phyloP scores from a whole-genome alignment of 2,888 invertebrate genomes.

The Schizotus pectinicornis region DNA sequence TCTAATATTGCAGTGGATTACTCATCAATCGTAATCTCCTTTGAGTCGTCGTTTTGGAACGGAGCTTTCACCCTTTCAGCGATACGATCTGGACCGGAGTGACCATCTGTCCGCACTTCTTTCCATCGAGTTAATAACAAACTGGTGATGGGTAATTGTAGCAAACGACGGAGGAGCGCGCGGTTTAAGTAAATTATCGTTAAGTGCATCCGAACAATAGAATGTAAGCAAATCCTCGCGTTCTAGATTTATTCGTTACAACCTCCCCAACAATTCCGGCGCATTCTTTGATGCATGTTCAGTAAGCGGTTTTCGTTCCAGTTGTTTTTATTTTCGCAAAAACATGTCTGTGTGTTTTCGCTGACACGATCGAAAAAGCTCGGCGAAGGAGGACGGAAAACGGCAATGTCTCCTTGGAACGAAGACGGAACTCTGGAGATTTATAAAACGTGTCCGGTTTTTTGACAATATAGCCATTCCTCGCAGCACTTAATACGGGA shows the following conservation, averaged over 20 bases:
- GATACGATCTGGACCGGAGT: slow-evolving; percentile 6
- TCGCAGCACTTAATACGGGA: slow-evolving; percentile 44
- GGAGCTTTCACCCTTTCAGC: slow-evolving; percentile 1
- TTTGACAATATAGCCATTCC: slow-evolving; percentile 44
- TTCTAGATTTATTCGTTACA: slow-evolving; percentile 49
- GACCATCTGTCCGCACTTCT: slow-evolving; percentile 12
- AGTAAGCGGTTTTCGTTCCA: slow-evolving; percentile 44
- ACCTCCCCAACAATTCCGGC: slow-evolving; percentile 45
- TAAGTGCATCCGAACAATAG: slow-evolving; percentile 45
- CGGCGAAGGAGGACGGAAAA: slow-evolving; percentile 12
- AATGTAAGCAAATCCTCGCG: slow-evolving; percentile 48
- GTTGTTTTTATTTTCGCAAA: slow-evolving; percentile 41
- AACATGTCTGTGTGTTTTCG: slow-evolving; percentile 40
- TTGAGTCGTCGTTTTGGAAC: no score
- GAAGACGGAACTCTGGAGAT: slow-evolving; percentile 37
- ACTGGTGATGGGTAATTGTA: slow-evolving; percentile 9
- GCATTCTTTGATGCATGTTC: slow-evolving; percentile 48
- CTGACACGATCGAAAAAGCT: slow-evolving; percentile 35
- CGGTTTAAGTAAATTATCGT: slow-evolving; percentile 28
- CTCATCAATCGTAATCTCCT: no score
- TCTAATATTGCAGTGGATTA: no score
- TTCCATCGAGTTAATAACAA: slow-evolving; percentile 6
- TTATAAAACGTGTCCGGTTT: slow-evolving; percentile 50
- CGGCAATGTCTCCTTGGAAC: slow-evolving; percentile 13
- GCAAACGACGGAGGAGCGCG: slow-evolving; percentile 6